Evolutionary conservation across 92 coral and sea anemone genomes (phyloP), one percentile per base, ranked within the genome.

Genomic region (Epizoanthus ramosus): DNA sequence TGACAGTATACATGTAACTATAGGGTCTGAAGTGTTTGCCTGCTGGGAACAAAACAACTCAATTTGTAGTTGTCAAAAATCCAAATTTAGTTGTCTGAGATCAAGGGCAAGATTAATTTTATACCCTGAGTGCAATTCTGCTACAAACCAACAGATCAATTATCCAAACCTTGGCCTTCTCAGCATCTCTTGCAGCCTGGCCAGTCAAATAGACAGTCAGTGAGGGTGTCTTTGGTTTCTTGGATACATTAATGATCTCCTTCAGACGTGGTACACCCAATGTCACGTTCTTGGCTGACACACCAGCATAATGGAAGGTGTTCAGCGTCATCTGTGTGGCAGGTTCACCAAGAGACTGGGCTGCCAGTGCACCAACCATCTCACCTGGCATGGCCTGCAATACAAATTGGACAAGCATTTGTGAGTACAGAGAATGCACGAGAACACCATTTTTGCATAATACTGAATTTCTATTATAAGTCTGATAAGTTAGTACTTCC

Each of bases 241-340:
- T 97, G 24, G 99, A 97, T 47, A 97, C 99, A 60, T 97, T 97
- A 84, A 97, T 97, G 89, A 97, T 97, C 81, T 97, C 99, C 58
- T 97, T 97, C 54, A 97, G 88, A 83, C 99, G 98, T 19, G 99
- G 99, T n/a, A 97, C 99, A 87, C 99, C 98, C 52, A 97, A 89
- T 1, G 99, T 97, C 5, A 97, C 99, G 56, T 97, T 97, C 97
- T 97, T 97, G 12, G 99, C 99, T 10, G 99, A 97, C 76, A 97
- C 99, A 87, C 99, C 99, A 71, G 99, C 99, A 79, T 97, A 97
- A 89, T 97, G 99, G 93, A 97, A 97, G 41, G 99, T 97, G 93
- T 97, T 97, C 83, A 97, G 85, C 24, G 99, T 97, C 99, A 97
- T 97, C 97, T 97, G 99, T 28, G 99, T 97, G 68, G 99, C 99